Evolutionary conservation across 2,888 invertebrate genomes (phyloP), one percentile per base, ranked within the genome.

Genomic region (Argyresthia goedartella): DNA sequence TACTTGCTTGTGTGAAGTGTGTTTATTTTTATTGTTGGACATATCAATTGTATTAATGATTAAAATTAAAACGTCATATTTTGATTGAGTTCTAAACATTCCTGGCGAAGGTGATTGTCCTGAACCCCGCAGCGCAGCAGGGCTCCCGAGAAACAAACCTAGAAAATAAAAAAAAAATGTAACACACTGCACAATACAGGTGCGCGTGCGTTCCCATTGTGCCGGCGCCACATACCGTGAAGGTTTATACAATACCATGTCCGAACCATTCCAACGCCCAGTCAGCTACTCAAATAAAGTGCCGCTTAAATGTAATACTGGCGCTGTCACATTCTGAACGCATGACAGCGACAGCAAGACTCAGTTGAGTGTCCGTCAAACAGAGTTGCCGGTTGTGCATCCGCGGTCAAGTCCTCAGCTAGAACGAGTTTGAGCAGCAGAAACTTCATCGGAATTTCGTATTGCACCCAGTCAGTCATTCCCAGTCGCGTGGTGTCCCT

Each of bases 131-230:
- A 4, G n/a, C 14, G 63, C 59, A 53, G 63, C 59, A 60, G 59
- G 65, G 25, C 25, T 25, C 63, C 76, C 76, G n/a, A 74, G 73
- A 77, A 77, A 76, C 66, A 65, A 64, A 67, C 67, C 64, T 65
- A 67, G 69, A 71, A 71, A 70, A 58, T 62, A 65, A 76, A 79
- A 10, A 11, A 39, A 39, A 39, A 39, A 6, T 2, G 6, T 41
- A 72, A 72, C 66, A 60, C 43, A 56, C 59, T 59, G 64, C 62
- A 63, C 64, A 65, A 63, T 78, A 79, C 84, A 82, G 81, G 82
- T 56, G 79, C 77, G 78, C 77, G 71, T 67, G 74, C 68, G 67
- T 73, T 67, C 69, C 71, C 74, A 76, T 78, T 79, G 79, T 73
- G 69, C 69, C 58, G 59, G 68, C 67, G 67, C 69, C 66, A 62